Evolutionary conservation across 1,140 invertebrate species (phyloP).

Genomic region (Drosophila pruinosa): DNA sequence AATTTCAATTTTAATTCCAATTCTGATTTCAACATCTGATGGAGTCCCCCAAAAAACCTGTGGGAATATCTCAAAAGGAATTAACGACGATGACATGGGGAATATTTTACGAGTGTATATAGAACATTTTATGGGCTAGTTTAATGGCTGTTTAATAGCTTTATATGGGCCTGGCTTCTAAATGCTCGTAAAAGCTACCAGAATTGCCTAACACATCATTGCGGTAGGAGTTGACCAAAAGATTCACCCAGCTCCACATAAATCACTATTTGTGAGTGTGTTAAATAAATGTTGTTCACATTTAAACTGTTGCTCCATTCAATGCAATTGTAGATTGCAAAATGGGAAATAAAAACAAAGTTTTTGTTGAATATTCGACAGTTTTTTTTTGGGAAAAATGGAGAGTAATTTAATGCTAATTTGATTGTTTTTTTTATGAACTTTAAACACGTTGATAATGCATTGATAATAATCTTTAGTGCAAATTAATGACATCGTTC

Average conservation of each 20-base stretch:
- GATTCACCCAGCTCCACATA: not conserved
- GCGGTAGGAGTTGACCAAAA: not conserved
- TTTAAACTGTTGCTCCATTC: not conserved
- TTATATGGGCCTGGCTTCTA: slow-evolving; percentile 50
- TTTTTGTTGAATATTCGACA: too few species aligned
- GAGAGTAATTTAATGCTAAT: too few species aligned
- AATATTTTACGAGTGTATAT: not conserved
- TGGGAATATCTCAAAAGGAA: slow-evolving; percentile 28
- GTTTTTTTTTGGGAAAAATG: too few species aligned
- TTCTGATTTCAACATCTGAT: slow-evolving; percentile 5
- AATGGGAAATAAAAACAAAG: too few species aligned
- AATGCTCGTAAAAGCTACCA: slow-evolving; percentile 34
- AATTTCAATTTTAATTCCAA: slow-evolving; percentile 28
- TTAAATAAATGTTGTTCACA: not conserved
- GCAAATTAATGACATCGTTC: not conserved
- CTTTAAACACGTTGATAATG: not conserved
- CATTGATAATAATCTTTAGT: not conserved
- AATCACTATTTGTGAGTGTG: not conserved
- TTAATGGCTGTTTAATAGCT: slow-evolving; percentile 67
- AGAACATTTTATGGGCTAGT: slow-evolving; percentile 53
- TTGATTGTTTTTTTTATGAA: too few species aligned
- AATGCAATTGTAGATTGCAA: too few species aligned
- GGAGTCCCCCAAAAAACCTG: slow-evolving; percentile 9
- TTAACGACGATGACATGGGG: slow-evolving; percentile 21
- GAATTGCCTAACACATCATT: not conserved